Conservation (phyloP, 2,113 vertebrate genomes). For the Archilochus colubris region DNA sequence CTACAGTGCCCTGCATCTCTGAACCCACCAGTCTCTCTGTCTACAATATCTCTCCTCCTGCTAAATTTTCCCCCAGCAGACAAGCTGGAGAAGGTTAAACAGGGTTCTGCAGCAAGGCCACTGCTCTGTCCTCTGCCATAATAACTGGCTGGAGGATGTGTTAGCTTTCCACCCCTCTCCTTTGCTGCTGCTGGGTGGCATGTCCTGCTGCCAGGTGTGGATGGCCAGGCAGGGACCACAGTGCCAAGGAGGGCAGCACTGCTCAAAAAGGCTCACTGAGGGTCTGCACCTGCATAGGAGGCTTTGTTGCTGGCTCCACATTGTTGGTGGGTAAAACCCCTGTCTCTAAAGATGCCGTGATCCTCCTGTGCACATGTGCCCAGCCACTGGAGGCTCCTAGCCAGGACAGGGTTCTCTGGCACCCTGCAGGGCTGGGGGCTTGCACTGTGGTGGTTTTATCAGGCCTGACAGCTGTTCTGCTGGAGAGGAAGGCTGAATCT, state of each 20-base stretch:
- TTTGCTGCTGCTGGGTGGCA: fast-evolving
- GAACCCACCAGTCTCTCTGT: neutral
- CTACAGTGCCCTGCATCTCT: neutral
- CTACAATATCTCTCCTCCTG: neutral
- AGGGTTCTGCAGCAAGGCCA: neutral
- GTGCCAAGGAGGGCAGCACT: fast-evolving
- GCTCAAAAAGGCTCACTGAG: neutral
- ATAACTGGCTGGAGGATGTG: fast-evolving
- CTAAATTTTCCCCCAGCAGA: neutral
- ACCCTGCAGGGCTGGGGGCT: neutral
- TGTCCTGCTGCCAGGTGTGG: neutral
- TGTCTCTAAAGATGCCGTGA: neutral
- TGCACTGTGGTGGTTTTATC: neutral
- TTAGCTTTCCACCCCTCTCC: neutral
- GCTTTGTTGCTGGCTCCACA: neutral
- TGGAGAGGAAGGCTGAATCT: neutral
- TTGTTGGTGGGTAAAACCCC: neutral
- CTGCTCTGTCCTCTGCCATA: neutral
- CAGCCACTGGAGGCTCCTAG: neutral
- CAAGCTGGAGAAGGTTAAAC: neutral
- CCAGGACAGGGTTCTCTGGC: neutral
- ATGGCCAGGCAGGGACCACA: neutral
- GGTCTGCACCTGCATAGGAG: neutral
- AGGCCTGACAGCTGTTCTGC: neutral
- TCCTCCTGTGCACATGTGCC: fast-evolving